Conservation (phyloP, 2,888 invertebrate genomes). For the Macaria notata region DNA sequence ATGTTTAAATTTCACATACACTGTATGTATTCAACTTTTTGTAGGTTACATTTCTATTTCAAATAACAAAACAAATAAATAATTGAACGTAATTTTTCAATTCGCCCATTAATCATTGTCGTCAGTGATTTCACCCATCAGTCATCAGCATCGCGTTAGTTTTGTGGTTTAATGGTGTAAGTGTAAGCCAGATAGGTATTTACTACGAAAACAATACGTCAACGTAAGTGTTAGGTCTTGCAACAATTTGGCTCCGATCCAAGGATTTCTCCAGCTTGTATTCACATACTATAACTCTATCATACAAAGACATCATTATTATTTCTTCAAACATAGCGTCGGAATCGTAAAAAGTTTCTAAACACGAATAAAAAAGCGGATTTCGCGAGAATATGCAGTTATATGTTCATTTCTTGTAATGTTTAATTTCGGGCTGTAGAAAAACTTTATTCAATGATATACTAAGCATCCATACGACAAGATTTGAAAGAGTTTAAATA, state of each 20-base stretch:
- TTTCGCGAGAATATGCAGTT: too few relatives aligned
- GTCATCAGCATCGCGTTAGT: slow-evolving; percentile 6
- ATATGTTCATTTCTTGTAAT: too few relatives aligned
- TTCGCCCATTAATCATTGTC: slow-evolving; percentile 8
- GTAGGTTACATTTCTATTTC: neutral
- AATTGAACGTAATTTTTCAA: neutral
- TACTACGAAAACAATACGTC: slow-evolving; percentile 29
- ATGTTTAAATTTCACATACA: neutral
- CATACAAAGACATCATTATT: slow-evolving; percentile 13
- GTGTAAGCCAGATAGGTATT: slow-evolving; percentile 9
- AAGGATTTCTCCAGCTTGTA: slow-evolving; percentile 52
- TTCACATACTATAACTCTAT: slow-evolving; percentile 20
- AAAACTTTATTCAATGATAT: too few relatives aligned
- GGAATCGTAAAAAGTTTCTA: slow-evolving; percentile 6
- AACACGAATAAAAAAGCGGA: neutral
- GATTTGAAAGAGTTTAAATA: neutral
- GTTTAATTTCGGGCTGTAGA: too few relatives aligned
- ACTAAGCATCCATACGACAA: too few relatives aligned
- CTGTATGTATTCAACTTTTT: too few relatives aligned
- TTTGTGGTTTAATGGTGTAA: slow-evolving; percentile 8
- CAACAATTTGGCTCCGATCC: slow-evolving; percentile 60
- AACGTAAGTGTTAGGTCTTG: slow-evolving; percentile 35
- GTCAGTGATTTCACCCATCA: slow-evolving; percentile 9
- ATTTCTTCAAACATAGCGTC: slow-evolving; percentile 8
- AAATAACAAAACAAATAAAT: neutral